Conservation (phyloP, 92 coral and sea anemone genomes). For the Desmophyllum pertusum region DNA sequence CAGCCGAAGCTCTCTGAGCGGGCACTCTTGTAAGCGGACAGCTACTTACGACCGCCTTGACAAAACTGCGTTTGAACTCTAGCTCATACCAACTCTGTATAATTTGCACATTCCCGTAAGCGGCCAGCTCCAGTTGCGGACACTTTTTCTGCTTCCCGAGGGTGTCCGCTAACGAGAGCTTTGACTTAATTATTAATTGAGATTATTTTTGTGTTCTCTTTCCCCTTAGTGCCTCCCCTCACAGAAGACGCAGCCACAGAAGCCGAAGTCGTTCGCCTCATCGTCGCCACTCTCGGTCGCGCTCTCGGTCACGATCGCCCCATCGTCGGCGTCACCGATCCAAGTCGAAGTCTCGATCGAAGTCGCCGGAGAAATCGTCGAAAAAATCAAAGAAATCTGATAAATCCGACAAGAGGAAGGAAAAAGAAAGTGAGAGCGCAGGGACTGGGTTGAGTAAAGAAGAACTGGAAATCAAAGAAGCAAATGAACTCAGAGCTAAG, state of each 20-base stretch:
- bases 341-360: constrained; percentile 81
- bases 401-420: constrained; percentile 66
- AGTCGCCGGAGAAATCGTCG: constrained; percentile 86
- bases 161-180: too few relatives aligned
- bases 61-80: too few relatives aligned
- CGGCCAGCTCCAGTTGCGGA: too few relatives aligned
- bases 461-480: constrained; percentile 88
- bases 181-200: too few relatives aligned
- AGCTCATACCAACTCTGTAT: too few relatives aligned
- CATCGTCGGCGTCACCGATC: constrained; percentile 97
- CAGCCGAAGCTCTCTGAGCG: too few relatives aligned
- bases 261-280: constrained; percentile 77
- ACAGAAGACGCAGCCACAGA: constrained; percentile 69
- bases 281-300: constrained; percentile 93
- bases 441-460: constrained; percentile 78
- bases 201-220: not conserved
- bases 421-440: constrained; percentile 52
- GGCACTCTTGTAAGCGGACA: too few relatives aligned
- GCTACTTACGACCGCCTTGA: too few relatives aligned
- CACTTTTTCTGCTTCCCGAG: too few relatives aligned
- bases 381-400: constrained; percentile 77
- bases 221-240: constrained; percentile 58
- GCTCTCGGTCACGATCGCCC: constrained; percentile 93
- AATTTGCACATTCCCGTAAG: too few relatives aligned
- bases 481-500: constrained; percentile 91